Percentiles rank a stretch among this genome's conserved stretches.
Conservation (phyloP, 2,888 invertebrate genomes). For the Cantharis rustica region DNA sequence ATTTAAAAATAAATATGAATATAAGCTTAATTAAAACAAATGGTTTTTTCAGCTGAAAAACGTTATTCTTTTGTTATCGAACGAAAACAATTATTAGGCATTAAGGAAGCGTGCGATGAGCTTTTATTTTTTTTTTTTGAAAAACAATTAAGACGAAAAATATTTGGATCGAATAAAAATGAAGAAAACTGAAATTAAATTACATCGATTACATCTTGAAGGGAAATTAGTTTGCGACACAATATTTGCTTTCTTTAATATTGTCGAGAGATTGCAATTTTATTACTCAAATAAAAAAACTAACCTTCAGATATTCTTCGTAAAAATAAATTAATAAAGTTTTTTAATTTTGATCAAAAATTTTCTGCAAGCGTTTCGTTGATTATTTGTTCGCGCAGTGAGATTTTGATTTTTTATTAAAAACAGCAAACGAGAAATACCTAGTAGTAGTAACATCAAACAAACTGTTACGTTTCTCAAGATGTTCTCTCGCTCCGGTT, state of each 20-base stretch:
- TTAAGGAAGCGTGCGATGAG: too few relatives aligned
- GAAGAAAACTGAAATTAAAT: neutral
- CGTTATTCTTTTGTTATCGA: neutral
- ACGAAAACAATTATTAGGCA: neutral
- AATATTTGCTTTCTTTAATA: neutral
- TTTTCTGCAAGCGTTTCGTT: neutral
- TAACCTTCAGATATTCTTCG: neutral
- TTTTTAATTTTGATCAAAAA: neutral
- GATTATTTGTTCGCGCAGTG: neutral
- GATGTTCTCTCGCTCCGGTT: neutral
- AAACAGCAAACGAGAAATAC: neutral
- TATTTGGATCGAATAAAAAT: neutral
- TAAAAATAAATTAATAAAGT: neutral
- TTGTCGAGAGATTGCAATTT: neutral
- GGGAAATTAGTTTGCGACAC: neutral
- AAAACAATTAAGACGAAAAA: neutral
- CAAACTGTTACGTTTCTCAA: neutral
- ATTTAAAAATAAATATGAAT: constrained; percentile 2
- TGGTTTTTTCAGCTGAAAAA: neutral
- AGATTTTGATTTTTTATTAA: neutral
- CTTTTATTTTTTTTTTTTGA: neutral
- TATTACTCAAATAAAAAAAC: neutral
- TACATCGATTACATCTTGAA: neutral
- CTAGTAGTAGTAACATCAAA: too few relatives aligned
- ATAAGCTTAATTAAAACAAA: neutral